A percentile compares a stretch with the other conserved stretches of the same genome.
phyloP scores from a whole-genome alignment of 2,888 invertebrate species.

The Nezara viridula region DNA sequence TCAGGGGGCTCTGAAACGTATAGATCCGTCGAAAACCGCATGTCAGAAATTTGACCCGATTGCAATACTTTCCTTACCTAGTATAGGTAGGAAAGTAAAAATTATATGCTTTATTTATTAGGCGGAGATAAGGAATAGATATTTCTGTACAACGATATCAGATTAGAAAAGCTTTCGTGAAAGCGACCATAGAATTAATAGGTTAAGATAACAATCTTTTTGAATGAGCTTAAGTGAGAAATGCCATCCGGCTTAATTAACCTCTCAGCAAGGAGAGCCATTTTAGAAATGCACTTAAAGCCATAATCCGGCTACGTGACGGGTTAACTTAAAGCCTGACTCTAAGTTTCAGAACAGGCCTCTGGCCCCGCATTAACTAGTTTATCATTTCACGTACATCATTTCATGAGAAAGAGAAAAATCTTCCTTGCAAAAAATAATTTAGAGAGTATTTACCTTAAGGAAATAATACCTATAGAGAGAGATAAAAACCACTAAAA shows the following conservation, averaged over 20 bases:
- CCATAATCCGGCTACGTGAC: slow-evolving; percentile 16
- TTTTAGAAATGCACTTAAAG: slow-evolving; percentile 3
- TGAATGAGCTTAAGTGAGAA: background rate
- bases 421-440: no score
- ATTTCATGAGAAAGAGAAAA: background rate
- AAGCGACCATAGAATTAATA: background rate
- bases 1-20: no score
- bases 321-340: background rate
- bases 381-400: background rate
- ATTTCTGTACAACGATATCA: background rate
- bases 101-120: no score
- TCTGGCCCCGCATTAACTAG: background rate
- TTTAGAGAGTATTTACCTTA: no score
- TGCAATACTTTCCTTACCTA: no score
- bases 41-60: no score
- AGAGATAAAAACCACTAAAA: no score
- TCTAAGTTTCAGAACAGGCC: background rate
- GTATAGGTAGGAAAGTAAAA: no score
- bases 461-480: no score
- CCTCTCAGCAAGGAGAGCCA: background rate
- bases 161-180: background rate
- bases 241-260: background rate
- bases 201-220: background rate
- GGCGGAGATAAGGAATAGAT: background rate
- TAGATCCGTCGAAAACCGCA: no score